Evolutionary conservation across 2,888 invertebrate genomes (phyloP).

Genomic region (Cantharis nigra): DNA sequence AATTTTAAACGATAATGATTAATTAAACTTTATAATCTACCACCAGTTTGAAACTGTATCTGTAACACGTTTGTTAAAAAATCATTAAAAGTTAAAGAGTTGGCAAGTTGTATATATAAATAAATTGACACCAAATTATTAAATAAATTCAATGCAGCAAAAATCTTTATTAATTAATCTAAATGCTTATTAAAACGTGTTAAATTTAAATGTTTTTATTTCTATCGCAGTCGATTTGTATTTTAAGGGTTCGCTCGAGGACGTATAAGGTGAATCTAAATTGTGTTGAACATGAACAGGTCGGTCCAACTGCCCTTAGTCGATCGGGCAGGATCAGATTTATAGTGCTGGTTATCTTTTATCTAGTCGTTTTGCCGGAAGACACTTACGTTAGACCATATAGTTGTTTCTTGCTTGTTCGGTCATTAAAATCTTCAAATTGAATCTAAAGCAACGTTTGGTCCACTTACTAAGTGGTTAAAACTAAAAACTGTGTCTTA

Average conservation of each 20-base stretch:
- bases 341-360: conserved; percentile 37
- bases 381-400: conserved; percentile 27
- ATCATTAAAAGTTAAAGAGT: background rate
- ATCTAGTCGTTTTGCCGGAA: conserved; percentile 38
- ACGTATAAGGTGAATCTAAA: conserved; percentile 18
- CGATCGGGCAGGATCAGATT: conserved; percentile 33
- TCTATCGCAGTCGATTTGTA: background rate
- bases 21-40: background rate
- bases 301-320: conserved; percentile 26
- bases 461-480: conserved; percentile 24
- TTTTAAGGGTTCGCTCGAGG: background rate
- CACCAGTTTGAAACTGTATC: background rate
- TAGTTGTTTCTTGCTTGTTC: background rate
- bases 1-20: background rate
- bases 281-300: conserved; percentile 14
- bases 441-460: conserved; percentile 1
- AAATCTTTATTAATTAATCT: background rate
- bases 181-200: background rate
- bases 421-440: conserved; percentile 14
- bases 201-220: background rate
- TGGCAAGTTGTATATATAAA: background rate
- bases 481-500: conserved; percentile 23
- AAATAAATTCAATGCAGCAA: background rate
- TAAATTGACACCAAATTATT: background rate
- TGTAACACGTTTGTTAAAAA: background rate